Conservation (phyloP, 2,888 invertebrate species). For the Anarsia innoxiella region DNA sequence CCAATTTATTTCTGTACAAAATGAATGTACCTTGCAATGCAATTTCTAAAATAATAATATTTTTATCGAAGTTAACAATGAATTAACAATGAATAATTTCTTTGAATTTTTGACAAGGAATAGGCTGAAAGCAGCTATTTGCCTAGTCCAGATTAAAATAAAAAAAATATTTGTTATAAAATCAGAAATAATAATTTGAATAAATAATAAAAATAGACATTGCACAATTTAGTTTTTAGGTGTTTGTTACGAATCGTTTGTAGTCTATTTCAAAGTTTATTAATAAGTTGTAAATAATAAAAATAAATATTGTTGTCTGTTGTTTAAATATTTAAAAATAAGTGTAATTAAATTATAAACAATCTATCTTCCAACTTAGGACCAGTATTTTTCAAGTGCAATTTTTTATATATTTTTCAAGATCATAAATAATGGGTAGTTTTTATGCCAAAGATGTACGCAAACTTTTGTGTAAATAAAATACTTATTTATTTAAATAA, state of each 20-base stretch:
- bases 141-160: too few species aligned
- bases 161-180: too few species aligned
- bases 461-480: slow-evolving; percentile 61
- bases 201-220: too few species aligned
- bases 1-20: too few species aligned
- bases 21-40: too few species aligned
- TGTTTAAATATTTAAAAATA: slow-evolving; percentile 25
- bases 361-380: slow-evolving; percentile 28
- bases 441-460: slow-evolving; percentile 69
- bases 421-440: slow-evolving; percentile 47
- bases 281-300: slow-evolving; percentile 24
- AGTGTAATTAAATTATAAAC: slow-evolving; percentile 23
- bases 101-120: too few species aligned
- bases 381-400: slow-evolving; percentile 64
- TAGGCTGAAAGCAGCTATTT: too few species aligned
- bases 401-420: slow-evolving; percentile 40
- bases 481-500: slow-evolving; percentile 36
- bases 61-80: too few species aligned
- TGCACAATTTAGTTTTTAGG: slow-evolving; percentile 15
- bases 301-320: slow-evolving; percentile 25
- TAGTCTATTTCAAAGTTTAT: slow-evolving; percentile 19
- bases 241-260: slow-evolving; percentile 18
- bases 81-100: too few species aligned
- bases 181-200: background rate
- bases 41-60: too few species aligned